phyloP scores from a whole-genome alignment of 2,888 invertebrate species.

The Andrena trimmerana region DNA sequence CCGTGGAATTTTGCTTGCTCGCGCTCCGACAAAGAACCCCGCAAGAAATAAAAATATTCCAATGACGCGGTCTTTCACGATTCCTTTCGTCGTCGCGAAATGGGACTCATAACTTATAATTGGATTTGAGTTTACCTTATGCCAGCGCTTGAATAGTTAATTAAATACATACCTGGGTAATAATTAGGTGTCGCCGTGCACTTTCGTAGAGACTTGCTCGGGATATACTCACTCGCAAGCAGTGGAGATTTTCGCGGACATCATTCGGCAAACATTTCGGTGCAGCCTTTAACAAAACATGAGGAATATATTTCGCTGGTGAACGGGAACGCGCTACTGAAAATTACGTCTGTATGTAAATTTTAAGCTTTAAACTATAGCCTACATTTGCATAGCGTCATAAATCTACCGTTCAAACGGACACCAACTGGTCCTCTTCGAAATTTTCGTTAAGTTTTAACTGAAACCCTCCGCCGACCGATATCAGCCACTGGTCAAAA shows the following conservation, averaged over 20 bases:
- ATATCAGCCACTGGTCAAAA: not conserved
- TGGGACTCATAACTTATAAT: too few relatives aligned
- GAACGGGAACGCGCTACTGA: constrained; percentile 47
- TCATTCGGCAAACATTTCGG: constrained; percentile 45
- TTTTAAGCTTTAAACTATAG: constrained; percentile 63
- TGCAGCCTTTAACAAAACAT: constrained; percentile 43
- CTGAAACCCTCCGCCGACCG: constrained; percentile 14
- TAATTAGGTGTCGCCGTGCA: not conserved
- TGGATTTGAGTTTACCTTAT: too few relatives aligned
- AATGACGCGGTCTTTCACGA: constrained; percentile 11
- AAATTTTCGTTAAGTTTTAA: constrained; percentile 63
- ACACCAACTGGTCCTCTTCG: constrained; percentile 44
- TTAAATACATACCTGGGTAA: not conserved
- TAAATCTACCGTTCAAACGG: constrained; percentile 62
- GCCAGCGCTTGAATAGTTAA: not conserved
- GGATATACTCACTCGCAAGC: not conserved
- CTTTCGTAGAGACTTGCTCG: not conserved
- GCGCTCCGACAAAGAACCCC: constrained; percentile 23
- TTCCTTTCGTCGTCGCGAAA: not conserved
- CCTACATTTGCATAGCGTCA: constrained; percentile 56
- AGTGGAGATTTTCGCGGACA: constrained; percentile 29
- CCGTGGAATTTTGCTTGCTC: constrained; percentile 29
- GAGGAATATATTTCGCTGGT: constrained; percentile 55
- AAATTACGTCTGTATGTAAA: constrained; percentile 68
- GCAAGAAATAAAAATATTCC: constrained; percentile 23